Conservation (phyloP, 2,888 invertebrate genomes). For the Muschampia plurimacula region DNA sequence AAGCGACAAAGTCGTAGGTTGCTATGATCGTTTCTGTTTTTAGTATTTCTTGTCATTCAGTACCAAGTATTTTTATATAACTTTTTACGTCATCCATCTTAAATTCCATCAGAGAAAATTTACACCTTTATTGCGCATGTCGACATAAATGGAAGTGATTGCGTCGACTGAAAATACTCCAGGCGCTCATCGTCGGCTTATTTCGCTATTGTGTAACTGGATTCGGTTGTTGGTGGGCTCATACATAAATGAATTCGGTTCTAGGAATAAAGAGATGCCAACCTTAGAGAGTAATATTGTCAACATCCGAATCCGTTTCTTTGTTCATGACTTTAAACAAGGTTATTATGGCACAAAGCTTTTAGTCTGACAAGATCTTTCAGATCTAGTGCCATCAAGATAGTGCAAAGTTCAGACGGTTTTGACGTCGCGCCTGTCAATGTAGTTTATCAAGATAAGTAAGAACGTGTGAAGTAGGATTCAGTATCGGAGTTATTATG, state of each 20-base stretch:
- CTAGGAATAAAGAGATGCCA: slow-evolving; percentile 23
- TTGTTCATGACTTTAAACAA: slow-evolving; percentile 61
- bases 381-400: slow-evolving; percentile 14
- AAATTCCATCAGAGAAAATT: slow-evolving; percentile 32
- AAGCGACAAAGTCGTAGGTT: slow-evolving; percentile 12
- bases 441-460: neutral
- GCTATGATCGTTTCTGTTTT: slow-evolving; percentile 19
- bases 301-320: slow-evolving; percentile 61
- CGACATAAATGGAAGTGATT: slow-evolving; percentile 36
- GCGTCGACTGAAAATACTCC: slow-evolving; percentile 30
- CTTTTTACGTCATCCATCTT: slow-evolving; percentile 21
- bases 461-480: neutral
- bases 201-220: slow-evolving; percentile 28
- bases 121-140: slow-evolving; percentile 36
- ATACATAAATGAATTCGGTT: slow-evolving; percentile 25
- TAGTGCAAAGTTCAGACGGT: slow-evolving; percentile 16
- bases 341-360: slow-evolving; percentile 47
- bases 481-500: neutral
- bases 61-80: slow-evolving; percentile 10
- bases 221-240: slow-evolving; percentile 2
- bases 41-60: slow-evolving; percentile 6
- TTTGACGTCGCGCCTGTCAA: slow-evolving; percentile 2
- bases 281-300: slow-evolving; percentile 51
- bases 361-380: slow-evolving; percentile 24
- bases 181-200: slow-evolving; percentile 32